Conservation (phyloP, 2,113 vertebrate genomes). For the Gasterosteus nipponicus region DNA sequence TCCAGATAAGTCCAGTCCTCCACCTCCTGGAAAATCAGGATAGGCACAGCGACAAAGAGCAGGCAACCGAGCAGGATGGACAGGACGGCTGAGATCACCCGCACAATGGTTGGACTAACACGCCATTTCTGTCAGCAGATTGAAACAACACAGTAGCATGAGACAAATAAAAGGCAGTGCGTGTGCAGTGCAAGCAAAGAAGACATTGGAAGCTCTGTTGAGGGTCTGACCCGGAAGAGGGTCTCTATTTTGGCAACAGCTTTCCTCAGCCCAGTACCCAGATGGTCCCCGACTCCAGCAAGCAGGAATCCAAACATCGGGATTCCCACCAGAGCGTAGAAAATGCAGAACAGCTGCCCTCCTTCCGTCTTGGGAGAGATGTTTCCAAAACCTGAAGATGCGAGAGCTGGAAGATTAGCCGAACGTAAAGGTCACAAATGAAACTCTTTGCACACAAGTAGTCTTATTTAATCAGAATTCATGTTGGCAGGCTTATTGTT, state of each 20-base stretch:
- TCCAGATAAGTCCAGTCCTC: constrained; percentile 87
- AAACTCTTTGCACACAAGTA: not conserved
- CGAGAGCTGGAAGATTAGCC: not conserved
- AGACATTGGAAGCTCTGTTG: not conserved
- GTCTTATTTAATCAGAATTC: not conserved
- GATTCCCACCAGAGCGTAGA: constrained; percentile 90
- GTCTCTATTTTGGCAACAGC: constrained; percentile 87
- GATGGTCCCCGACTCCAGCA: constrained; percentile 89
- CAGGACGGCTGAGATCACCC: constrained; percentile 86
- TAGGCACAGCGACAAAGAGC: constrained; percentile 88
- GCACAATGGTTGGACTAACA: constrained; percentile 86
- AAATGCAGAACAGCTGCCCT: constrained; percentile 90
- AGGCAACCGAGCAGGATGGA: constrained; percentile 88
- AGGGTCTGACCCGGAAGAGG: constrained; percentile 84
- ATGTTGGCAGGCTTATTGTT: not conserved
- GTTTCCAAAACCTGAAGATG: constrained; percentile 87
- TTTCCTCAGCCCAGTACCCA: constrained; percentile 87
- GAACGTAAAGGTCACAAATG: not conserved
- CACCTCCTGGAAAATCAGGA: constrained; percentile 84
- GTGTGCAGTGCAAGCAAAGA: not conserved
- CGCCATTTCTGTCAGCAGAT: constrained; percentile 84
- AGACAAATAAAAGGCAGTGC: not conserved
- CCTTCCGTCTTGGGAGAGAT: constrained; percentile 87
- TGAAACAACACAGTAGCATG: constrained; percentile 15
- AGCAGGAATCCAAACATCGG: constrained; percentile 90